These are phyloP conservation scores for Octodonta nipae DNA, from an alignment of 2,888 invertebrate genomes.

Conservation along the genomic window DNA sequence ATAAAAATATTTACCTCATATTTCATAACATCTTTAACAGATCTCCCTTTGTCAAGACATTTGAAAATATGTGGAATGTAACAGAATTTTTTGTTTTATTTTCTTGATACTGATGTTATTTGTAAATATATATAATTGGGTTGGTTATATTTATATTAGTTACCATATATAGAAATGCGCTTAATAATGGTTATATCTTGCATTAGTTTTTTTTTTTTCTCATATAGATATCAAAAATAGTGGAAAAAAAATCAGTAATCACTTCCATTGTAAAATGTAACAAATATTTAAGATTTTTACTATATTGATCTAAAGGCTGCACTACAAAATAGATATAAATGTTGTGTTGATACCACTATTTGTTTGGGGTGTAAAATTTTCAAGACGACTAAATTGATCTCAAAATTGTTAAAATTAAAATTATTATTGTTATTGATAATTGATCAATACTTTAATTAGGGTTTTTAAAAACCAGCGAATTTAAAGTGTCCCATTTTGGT, in stretches of 20 bases:
- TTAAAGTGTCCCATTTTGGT: too few relatives aligned
- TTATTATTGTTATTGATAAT: too few relatives aligned
- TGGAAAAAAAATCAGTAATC: conserved; percentile 14
- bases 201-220: conserved; percentile 11
- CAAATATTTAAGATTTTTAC: conserved; percentile 27
- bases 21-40: conserved; percentile 11
- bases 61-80: conserved; percentile 5
- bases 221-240: conserved; percentile 13
- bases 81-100: conserved; percentile 3
- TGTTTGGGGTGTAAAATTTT: conserved; percentile 4
- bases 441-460: too few relatives aligned
- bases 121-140: conserved; percentile 21
- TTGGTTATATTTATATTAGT: conserved; percentile 28
- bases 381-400: too few relatives aligned
- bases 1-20: conserved; percentile 16
- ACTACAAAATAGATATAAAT: conserved; percentile 25
- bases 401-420: too few relatives aligned
- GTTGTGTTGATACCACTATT: not conserved
- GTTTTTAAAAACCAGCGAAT: too few relatives aligned
- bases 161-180: conserved; percentile 28
- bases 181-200: conserved; percentile 20
- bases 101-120: conserved; percentile 6
- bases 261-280: conserved; percentile 23
- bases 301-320: conserved; percentile 34
- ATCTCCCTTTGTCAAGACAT: conserved; percentile 11